Evolutionary conservation across 2,888 invertebrate genomes (phyloP), one percentile per base, ranked within the genome.

Genomic region (Cheilosia vulpina): DNA sequence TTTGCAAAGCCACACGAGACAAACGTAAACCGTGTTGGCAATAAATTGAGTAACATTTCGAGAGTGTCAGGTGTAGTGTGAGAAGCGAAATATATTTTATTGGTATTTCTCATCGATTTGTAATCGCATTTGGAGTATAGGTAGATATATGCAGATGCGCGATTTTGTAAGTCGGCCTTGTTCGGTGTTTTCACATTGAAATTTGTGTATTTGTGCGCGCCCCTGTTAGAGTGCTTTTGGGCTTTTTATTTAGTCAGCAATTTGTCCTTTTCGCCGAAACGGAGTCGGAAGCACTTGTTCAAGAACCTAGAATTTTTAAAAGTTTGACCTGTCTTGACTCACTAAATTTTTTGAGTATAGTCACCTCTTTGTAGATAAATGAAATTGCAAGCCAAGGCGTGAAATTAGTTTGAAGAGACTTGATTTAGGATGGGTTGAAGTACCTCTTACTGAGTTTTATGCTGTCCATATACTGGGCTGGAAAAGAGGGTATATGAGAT

Each of bases 101-200:
- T n/a, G 52, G 17, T 24, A 41, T 57, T 19, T 65, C 52, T 38
- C 45, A 47, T 45, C 45, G 50, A 75, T 75, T 75, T 75, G 75
- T 66, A 75, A 75, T 66, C 34, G 60, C 27, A 17, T 58, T 41
- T 43, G 17, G 53, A 2, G 31, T 31, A 9, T 31, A 41, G 38
- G 9, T 9, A 41, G 38, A 6, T 65, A 34, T 34, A 43, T n/a
- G 57, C 38, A 24, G 34, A 81, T 81, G 63, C 19, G 81, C 4
- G 21, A 52, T 60, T 60, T 60, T 60, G 60, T 43, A 60, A 60
- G 80, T 76, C 79, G 53, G 65, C 75, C 73, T 69, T 84, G 68
- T 78, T 43, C 24, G 7, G 52, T 31, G 31, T 31, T 34, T 38
- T 76, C 76, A 21, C 52, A 58, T 41, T 58, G n/a, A 58, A 2